A percentile compares a stretch with the other conserved stretches of the same genome.
Conservation (phyloP, 2,888 invertebrate genomes). For the Rotaria macrura region DNA sequence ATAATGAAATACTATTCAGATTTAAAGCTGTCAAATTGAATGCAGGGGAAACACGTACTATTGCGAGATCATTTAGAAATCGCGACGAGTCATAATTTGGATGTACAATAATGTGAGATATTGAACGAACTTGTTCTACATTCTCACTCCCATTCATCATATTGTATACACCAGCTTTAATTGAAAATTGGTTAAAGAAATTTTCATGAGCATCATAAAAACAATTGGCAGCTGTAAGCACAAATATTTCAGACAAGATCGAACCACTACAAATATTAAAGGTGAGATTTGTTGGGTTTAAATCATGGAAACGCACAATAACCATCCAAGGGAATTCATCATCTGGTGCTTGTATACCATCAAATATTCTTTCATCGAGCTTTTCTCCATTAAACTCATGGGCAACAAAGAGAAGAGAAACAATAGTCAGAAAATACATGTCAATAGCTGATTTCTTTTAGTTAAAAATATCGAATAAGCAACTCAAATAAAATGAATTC, state of each 20-base stretch:
- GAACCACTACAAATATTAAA: background rate
- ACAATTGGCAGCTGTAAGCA: background rate
- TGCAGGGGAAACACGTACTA: background rate
- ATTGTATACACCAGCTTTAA: background rate
- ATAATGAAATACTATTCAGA: background rate
- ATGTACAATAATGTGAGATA: background rate
- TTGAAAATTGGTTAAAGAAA: background rate
- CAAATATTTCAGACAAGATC: background rate
- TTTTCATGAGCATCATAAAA: background rate
- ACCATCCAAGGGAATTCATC: background rate
- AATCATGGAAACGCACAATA: background rate
- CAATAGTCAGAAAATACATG: background rate
- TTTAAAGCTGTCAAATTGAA: background rate
- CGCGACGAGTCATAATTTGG: background rate
- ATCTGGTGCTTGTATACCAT: background rate
- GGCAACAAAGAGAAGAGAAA: background rate
- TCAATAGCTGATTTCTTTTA: background rate
- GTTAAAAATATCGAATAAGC: background rate
- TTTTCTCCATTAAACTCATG: background rate
- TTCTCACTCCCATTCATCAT: background rate
- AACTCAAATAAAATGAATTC: background rate
- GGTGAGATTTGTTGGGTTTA: background rate
- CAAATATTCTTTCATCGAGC: background rate
- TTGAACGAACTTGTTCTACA: background rate
- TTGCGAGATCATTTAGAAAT: background rate